These are phyloP conservation scores for Idaea aversata DNA, from an alignment of 2,888 invertebrate species.

Conservation along the genomic window DNA sequence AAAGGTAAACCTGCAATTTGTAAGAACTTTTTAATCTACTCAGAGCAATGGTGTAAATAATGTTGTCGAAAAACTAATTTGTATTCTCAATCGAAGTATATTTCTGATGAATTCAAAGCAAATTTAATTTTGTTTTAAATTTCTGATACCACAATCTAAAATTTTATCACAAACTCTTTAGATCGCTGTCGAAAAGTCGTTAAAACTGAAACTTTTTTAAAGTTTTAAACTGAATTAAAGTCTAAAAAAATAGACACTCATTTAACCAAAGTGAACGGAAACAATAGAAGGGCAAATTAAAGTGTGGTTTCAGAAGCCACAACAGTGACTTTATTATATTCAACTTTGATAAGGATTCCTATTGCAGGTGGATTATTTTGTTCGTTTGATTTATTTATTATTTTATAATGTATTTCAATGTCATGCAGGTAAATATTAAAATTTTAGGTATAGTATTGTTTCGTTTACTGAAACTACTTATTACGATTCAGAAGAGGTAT, in stretches of 20 bases:
- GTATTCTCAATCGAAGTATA: background rate
- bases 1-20: slow-evolving; percentile 46
- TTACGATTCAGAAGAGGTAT: no score
- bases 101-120: background rate
- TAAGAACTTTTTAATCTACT: slow-evolving; percentile 48
- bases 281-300: slow-evolving; percentile 23
- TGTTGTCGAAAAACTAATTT: slow-evolving; percentile 5
- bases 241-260: background rate
- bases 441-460: no score
- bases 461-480: no score
- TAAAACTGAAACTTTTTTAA: background rate
- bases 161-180: slow-evolving; percentile 2
- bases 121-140: background rate
- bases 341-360: slow-evolving; percentile 56
- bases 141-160: slow-evolving; percentile 7
- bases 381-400: slow-evolving; percentile 35
- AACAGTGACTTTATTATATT: slow-evolving; percentile 47
- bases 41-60: slow-evolving; percentile 25
- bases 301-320: slow-evolving; percentile 44
- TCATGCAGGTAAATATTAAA: background rate
- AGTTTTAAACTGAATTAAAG: background rate
- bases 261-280: background rate
- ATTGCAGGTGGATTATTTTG: slow-evolving; percentile 36
- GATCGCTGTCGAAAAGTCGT: background rate
- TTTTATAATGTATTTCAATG: slow-evolving; percentile 20